phyloP scores from a whole-genome alignment of 2,888 invertebrate species.

The Callyntrura guangdongensis region DNA sequence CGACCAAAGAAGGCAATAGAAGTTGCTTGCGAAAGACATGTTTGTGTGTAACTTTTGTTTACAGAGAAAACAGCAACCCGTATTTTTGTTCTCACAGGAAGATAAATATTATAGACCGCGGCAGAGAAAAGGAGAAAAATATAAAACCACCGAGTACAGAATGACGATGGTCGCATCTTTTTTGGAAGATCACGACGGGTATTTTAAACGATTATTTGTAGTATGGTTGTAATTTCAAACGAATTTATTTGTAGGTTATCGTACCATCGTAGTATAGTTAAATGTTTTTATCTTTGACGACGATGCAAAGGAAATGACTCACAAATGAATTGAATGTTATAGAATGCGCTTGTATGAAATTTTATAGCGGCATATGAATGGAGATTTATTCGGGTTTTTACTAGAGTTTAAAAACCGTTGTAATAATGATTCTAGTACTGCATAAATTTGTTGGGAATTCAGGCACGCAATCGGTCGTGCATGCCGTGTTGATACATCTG shows the following conservation, averaged over 20 bases:
- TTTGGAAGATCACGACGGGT: neutral
- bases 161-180: neutral
- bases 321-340: too few relatives aligned
- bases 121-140: constrained; percentile 40
- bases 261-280: neutral
- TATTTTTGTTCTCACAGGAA: constrained; percentile 51
- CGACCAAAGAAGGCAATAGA: constrained; percentile 5
- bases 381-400: too few relatives aligned
- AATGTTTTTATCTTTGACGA: neutral
- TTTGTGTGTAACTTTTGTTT: constrained; percentile 35
- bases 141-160: neutral
- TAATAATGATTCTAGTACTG: too few relatives aligned
- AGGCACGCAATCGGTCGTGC: too few relatives aligned
- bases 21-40: constrained; percentile 53
- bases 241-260: neutral
- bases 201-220: neutral
- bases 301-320: too few relatives aligned
- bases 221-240: neutral
- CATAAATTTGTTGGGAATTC: too few relatives aligned
- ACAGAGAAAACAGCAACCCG: constrained; percentile 53
- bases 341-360: too few relatives aligned
- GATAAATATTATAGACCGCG: constrained; percentile 36
- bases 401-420: too few relatives aligned
- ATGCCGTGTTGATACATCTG: neutral
- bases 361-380: too few relatives aligned